phyloP scores from a whole-genome alignment of 2,888 invertebrate species.

The Ommatoiulus sabulosus region DNA sequence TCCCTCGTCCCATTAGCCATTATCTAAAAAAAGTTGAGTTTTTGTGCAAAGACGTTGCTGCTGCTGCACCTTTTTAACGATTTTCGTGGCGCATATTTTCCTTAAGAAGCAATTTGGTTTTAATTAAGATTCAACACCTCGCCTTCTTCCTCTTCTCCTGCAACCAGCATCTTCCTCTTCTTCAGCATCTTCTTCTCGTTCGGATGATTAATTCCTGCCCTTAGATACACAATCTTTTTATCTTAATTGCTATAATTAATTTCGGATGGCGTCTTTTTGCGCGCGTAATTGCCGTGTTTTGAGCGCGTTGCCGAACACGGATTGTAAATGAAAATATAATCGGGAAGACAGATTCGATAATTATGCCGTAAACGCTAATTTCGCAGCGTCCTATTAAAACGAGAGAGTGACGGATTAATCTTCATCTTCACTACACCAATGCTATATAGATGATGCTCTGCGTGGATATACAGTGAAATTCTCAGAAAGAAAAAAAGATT shows the following conservation, averaged over 20 bases:
- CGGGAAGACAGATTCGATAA: conserved; percentile 47
- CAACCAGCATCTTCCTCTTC: no score
- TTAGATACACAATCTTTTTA: conserved; percentile 52
- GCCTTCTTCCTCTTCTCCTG: background rate
- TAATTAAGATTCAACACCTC: conserved; percentile 48
- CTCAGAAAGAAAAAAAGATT: no score
- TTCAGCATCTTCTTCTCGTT: background rate
- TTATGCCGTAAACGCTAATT: conserved; percentile 22
- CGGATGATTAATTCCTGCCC: conserved; percentile 39
- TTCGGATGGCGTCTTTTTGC: conserved; percentile 29
- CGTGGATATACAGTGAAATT: no score
- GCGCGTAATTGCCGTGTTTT: conserved; percentile 35
- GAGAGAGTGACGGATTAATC: conserved; percentile 26
- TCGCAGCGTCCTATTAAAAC: background rate
- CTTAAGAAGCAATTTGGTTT: background rate
- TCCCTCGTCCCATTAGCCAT: no score
- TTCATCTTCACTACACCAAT: background rate
- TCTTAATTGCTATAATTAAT: conserved; percentile 56
- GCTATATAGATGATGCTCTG: no score
- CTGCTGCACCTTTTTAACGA: no score
- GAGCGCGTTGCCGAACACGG: background rate
- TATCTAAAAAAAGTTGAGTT: no score
- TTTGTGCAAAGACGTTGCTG: no score
- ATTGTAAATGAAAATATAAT: conserved; percentile 46
- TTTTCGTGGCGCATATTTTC: no score